Conservation (phyloP, 2,113 vertebrate genomes). For the Proteles cristata region DNA sequence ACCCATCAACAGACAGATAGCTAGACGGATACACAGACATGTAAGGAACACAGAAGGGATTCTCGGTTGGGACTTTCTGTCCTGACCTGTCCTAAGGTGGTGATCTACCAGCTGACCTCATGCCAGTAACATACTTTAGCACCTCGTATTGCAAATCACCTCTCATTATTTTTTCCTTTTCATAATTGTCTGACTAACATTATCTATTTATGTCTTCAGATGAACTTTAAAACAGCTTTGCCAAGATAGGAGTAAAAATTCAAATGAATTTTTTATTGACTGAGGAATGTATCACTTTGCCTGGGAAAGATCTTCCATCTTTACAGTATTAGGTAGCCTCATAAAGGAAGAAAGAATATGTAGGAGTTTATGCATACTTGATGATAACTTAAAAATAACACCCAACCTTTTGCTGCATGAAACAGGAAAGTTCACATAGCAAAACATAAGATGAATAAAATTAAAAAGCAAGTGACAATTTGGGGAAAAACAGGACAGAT, state of each 20-base stretch:
- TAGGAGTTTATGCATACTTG: neutral
- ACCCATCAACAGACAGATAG: neutral
- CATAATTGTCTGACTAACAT: neutral
- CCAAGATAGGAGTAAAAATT: neutral
- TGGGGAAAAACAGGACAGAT: neutral
- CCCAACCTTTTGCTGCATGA: neutral
- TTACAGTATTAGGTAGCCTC: neutral
- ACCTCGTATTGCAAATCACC: neutral
- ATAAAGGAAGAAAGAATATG: neutral
- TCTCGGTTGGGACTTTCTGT: neutral
- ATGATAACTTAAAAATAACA: neutral
- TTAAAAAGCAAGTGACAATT: neutral
- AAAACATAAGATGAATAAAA: neutral
- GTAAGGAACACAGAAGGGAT: no score
- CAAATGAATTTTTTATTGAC: neutral
- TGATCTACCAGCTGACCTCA: neutral
- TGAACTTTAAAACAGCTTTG: neutral
- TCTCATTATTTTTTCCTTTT: neutral
- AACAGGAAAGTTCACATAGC: neutral
- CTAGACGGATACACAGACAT: neutral
- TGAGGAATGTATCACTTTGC: neutral
- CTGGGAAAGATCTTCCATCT: neutral
- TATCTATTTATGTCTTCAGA: neutral
- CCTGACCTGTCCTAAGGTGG: neutral
- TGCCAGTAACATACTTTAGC: neutral